Evolutionary conservation across 2,888 invertebrate genomes (phyloP).

Genomic region (Lithophane leautieri): DNA sequence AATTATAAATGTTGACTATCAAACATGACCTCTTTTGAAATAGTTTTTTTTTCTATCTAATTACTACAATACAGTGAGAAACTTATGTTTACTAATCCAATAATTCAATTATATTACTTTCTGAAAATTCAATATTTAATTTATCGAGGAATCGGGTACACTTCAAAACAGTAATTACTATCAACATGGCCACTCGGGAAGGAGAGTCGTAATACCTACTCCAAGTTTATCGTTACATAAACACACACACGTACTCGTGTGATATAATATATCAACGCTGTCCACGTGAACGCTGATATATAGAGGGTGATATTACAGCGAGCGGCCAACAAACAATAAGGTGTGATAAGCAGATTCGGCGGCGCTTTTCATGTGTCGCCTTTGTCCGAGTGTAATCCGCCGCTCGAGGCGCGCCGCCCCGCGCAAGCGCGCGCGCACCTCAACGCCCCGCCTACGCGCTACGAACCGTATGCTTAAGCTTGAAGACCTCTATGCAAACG

Average conservation of each 20-base stretch:
- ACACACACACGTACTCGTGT: conserved; percentile 68
- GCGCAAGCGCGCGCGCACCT: conserved; percentile 45
- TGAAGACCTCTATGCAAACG: conserved; percentile 53
- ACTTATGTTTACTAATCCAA: not conserved
- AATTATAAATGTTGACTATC: conserved; percentile 9
- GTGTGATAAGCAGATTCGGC: conserved; percentile 88
- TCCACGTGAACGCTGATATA: conserved; percentile 84
- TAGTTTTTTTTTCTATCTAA: not conserved
- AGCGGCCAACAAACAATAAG: conserved; percentile 86
- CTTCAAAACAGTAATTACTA: conserved; percentile 58
- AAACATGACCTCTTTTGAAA: conserved; percentile 11
- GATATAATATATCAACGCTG: conserved; percentile 64
- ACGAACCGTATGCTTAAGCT: conserved; percentile 67
- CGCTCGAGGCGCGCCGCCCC: conserved; percentile 62
- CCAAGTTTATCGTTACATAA: conserved; percentile 72
- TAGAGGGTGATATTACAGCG: conserved; percentile 83
- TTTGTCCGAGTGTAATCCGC: conserved; percentile 87
- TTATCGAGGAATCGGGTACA: conserved; percentile 40
- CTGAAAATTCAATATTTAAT: conserved; percentile 45
- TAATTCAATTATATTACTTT: conserved; percentile 25
- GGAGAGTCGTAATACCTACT: conserved; percentile 63
- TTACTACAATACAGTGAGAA: not conserved
- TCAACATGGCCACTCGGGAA: conserved; percentile 55
- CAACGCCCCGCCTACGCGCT: conserved; percentile 69
- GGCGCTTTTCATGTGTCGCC: conserved; percentile 87